A percentile compares a stretch with the other conserved stretches of the same genome.
Evolutionary conservation across 1,140 invertebrate genomes (phyloP).

Genomic region (Elymnias hypermnestra): DNA sequence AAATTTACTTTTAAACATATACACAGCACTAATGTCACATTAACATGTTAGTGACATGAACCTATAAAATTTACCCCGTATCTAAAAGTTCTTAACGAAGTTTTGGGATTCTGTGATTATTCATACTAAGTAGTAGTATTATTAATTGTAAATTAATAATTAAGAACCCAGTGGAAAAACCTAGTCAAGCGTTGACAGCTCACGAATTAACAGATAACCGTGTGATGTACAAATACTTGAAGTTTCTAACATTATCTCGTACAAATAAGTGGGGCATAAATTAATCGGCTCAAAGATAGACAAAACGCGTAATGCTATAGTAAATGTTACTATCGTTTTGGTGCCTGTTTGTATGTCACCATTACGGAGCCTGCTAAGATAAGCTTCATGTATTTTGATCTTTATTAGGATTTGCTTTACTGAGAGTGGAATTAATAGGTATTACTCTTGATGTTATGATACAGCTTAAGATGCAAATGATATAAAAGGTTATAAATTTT

Average conservation of each 20-base stretch:
- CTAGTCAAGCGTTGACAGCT: slow-evolving; percentile 46
- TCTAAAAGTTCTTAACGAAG: too few species aligned
- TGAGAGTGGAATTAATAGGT: slow-evolving; percentile 12
- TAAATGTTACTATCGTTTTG: slow-evolving; percentile 65
- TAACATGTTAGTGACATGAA: too few species aligned
- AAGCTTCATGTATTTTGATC: slow-evolving; percentile 28
- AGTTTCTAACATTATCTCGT: slow-evolving; percentile 63
- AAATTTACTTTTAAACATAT: too few species aligned
- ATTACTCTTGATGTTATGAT: too few species aligned
- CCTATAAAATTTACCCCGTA: too few species aligned
- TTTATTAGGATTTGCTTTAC: slow-evolving; percentile 22
- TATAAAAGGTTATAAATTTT: too few species aligned
- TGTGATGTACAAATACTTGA: slow-evolving; percentile 61
- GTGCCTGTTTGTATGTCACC: slow-evolving; percentile 47
- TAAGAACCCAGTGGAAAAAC: slow-evolving; percentile 45
- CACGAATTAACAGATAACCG: slow-evolving; percentile 72
- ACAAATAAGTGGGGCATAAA: slow-evolving; percentile 66
- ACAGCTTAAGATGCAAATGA: too few species aligned
- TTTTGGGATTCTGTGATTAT: too few species aligned
- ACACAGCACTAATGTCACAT: too few species aligned
- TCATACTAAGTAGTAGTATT: too few species aligned
- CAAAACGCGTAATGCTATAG: slow-evolving; percentile 60
- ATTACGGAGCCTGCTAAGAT: slow-evolving; percentile 39
- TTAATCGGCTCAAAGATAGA: slow-evolving; percentile 65
- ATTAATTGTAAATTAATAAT: too few species aligned